Percentiles rank a stretch among this genome's conserved stretches.
phyloP scores from a whole-genome alignment of 92 coral and sea anemone genomes.

The Parazoanthus swiftii region DNA sequence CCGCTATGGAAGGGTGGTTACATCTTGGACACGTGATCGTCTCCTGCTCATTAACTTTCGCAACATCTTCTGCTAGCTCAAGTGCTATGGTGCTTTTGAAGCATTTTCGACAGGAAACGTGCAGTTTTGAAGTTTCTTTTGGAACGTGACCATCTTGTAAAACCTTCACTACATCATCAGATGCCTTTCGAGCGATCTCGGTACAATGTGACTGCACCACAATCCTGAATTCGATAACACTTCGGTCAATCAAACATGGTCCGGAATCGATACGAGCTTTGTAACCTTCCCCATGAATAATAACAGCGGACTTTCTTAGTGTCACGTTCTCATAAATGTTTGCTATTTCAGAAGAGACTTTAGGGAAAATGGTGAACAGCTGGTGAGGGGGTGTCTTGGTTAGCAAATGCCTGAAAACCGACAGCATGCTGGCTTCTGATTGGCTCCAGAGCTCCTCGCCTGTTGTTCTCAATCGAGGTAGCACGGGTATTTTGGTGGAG shows the following conservation, averaged over 20 bases:
- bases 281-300: slow-evolving; percentile 47
- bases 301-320: neutral
- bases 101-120: slow-evolving; percentile 61
- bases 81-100: slow-evolving; percentile 50
- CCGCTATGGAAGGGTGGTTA: slow-evolving; percentile 26
- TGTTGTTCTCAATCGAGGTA: slow-evolving; percentile 48
- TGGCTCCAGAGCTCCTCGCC: slow-evolving; percentile 54
- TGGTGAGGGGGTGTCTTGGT: slow-evolving; percentile 45
- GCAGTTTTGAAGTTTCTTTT: slow-evolving; percentile 6
- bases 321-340: slow-evolving; percentile 27
- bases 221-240: slow-evolving; percentile 54
- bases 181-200: slow-evolving; percentile 9
- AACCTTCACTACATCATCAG: slow-evolving; percentile 18
- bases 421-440: slow-evolving; percentile 45
- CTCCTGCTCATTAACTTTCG: slow-evolving; percentile 15
- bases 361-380: slow-evolving; percentile 50
- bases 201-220: slow-evolving; percentile 45
- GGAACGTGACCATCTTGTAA: slow-evolving; percentile 16
- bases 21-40: slow-evolving; percentile 53
- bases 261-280: slow-evolving; percentile 65
- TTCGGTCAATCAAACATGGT: slow-evolving; percentile 57
- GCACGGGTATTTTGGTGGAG: slow-evolving; percentile 38
- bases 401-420: slow-evolving; percentile 56
- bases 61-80: slow-evolving; percentile 41
- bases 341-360: slow-evolving; percentile 44